Evolutionary conservation across 2,113 vertebrate genomes (phyloP), one percentile per base, ranked within the genome.

Genomic region (Notiomystis cincta): DNA sequence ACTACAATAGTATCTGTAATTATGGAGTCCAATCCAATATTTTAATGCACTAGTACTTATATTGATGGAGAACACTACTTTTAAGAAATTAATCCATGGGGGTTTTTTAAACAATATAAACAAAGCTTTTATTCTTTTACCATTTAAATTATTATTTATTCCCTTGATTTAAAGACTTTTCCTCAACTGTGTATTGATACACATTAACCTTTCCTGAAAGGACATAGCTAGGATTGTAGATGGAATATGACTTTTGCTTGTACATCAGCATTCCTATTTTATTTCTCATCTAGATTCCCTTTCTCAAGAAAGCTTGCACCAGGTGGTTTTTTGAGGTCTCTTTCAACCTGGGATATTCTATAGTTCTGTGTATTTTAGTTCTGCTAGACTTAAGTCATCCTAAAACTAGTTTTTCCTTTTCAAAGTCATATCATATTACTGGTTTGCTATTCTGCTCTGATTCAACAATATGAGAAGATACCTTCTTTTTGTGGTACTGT

Each of bases 1-100:
- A 38, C 13, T n/a, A 20, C 15, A 40, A 21, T 15, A 38, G 9
- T 27, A 5, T 76, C 33, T 65, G 8, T 38, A 27, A 4, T 54
- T 82, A 64, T 20, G 18, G 31, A 83, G 38, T 82, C 30, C 33
- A 54, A 3, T 48, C 21, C 45, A 60, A 1, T 25, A 37, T 82
- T 89, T 70, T 60, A 27, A 25, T 64, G 23, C 11, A 23, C 37
- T 64, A 75, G 40, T 12, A 50, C 11, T 23, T 65, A 9, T 28
- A 19, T 37, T 57, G 73, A 24, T 53, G 45, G 54, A 54, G 31
- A 77, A 45, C 10, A 27, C 15, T 50, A 24, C 19, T 66, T 82
- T 8, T 11, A 2, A 65, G 42, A 37, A 60, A 35, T 4, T 14
- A 13, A 10, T 67, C 22, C 8, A 2, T 5, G 0, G 56, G 5